Evolutionary conservation across 2,113 vertebrate genomes (phyloP).

Genomic region (Trematomus loennbergii): DNA sequence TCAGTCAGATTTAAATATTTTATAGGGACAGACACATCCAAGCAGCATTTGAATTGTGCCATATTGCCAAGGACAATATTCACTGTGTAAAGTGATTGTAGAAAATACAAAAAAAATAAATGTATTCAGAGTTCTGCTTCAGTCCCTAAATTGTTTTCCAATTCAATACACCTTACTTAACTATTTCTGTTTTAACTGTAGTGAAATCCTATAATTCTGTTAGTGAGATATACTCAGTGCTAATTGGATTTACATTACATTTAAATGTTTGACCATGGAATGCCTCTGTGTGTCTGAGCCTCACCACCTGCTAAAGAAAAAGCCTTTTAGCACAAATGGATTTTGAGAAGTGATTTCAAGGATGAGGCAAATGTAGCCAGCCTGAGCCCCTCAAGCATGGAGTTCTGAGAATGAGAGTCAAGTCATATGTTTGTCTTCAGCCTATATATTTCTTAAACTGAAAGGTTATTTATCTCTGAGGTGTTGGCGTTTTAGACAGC

Average conservation of each 20-base stretch:
- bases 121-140: too few species aligned
- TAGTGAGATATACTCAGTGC: too few species aligned
- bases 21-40: too few species aligned
- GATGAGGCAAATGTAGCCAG: conserved; percentile 9
- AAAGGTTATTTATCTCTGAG: neutral
- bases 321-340: conserved; percentile 1
- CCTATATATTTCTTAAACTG: neutral
- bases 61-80: too few species aligned
- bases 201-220: too few species aligned
- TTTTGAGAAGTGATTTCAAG: conserved; percentile 25
- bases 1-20: neutral
- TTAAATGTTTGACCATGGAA: neutral
- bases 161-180: too few species aligned
- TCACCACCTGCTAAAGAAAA: neutral
- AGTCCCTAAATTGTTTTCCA: too few species aligned
- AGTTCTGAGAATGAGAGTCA: neutral
- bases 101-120: too few species aligned
- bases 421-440: neutral
- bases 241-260: neutral
- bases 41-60: too few species aligned
- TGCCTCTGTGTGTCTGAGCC: neutral
- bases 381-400: neutral
- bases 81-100: too few species aligned
- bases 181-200: too few species aligned
- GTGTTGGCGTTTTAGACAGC: neutral